These are phyloP conservation scores for Dioctria linearis DNA, from an alignment of 2,888 invertebrate genomes.

Conservation along the genomic window DNA sequence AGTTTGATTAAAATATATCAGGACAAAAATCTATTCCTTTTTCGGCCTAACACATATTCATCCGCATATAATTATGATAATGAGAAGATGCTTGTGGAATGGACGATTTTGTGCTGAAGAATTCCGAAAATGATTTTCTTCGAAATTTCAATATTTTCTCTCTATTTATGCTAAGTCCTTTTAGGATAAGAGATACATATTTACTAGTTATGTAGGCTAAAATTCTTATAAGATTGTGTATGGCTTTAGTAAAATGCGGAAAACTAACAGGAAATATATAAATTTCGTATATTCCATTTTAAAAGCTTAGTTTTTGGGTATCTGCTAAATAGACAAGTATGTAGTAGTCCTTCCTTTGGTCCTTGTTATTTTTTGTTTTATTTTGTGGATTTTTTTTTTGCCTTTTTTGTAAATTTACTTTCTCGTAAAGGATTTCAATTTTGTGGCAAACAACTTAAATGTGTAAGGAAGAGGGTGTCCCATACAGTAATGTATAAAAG, in stretches of 20 bases:
- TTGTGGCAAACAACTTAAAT: conserved; percentile 11
- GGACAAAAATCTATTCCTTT: not conserved
- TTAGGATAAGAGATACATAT: not conserved
- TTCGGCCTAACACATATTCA: not conserved
- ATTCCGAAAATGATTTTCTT: not conserved
- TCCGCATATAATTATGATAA: conserved; percentile 43
- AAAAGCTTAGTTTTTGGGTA: too few relatives aligned
- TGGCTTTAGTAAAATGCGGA: not conserved
- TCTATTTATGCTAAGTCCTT: not conserved
- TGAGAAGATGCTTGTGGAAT: conserved; percentile 1
- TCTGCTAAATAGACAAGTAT: not conserved
- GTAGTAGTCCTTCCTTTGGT: not conserved
- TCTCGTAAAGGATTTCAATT: conserved; percentile 31
- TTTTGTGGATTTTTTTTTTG: too few relatives aligned
- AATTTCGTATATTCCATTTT: not conserved
- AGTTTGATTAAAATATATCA: not conserved
- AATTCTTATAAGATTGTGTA: too few relatives aligned
- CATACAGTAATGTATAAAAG: conserved; percentile 6
- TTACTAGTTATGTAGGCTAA: too few relatives aligned
- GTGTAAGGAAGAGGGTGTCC: not conserved
- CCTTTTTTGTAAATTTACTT: conserved; percentile 1
- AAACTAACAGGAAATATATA: not conserved
- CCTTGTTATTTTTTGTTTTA: not conserved
- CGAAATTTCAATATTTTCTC: conserved; percentile 1
- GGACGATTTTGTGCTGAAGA: not conserved